Conservation (phyloP, 2,113 vertebrate genomes). For the Cochlearius cochlearius region DNA sequence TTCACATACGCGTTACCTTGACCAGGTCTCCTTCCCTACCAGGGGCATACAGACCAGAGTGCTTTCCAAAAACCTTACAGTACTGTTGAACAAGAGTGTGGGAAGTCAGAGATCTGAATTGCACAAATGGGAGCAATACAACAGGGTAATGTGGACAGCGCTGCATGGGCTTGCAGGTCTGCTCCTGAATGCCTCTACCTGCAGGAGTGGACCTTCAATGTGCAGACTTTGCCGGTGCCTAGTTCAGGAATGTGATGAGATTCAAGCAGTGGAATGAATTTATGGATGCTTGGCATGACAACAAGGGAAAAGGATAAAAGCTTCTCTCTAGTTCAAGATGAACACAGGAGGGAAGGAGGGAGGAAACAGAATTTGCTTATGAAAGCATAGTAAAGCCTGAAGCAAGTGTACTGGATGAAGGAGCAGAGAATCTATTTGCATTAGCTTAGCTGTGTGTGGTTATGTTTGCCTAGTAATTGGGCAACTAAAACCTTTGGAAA, state of each 20-base stretch:
- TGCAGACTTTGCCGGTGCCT: neutral
- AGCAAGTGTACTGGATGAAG: neutral
- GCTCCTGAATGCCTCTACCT: neutral
- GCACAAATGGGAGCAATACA: neutral
- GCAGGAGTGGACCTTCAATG: neutral
- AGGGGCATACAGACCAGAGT: neutral
- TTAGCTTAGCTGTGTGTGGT: conserved; percentile 25
- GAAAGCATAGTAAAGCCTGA: neutral
- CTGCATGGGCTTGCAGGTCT: neutral
- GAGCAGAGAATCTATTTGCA: conserved; percentile 33
- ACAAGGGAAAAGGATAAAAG: neutral
- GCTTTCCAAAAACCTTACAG: neutral
- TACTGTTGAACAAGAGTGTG: neutral
- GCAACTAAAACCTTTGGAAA: conserved; percentile 5
- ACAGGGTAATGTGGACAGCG: neutral
- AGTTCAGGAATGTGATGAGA: neutral
- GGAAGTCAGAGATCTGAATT: neutral
- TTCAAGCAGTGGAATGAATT: neutral
- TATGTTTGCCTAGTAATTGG: conserved; percentile 33
- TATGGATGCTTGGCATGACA: neutral
- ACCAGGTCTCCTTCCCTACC: neutral
- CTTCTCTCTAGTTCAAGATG: neutral
- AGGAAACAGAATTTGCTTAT: conserved; percentile 16
- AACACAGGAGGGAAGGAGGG: neutral
- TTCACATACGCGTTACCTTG: neutral